Conservation (phyloP, 2,888 invertebrate genomes). For the Cotesia congregata region DNA sequence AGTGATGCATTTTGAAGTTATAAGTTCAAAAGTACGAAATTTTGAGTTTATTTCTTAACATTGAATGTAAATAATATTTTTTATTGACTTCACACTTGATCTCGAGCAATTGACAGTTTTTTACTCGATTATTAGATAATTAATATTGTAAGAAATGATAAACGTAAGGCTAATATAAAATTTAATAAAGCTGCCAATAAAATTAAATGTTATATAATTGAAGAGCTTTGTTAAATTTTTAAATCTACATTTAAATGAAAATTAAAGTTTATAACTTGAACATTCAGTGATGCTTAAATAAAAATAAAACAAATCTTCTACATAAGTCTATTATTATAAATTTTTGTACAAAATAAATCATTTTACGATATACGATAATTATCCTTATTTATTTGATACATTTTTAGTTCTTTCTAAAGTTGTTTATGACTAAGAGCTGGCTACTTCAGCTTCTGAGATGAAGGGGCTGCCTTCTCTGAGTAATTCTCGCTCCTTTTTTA, state of each 20-base stretch:
- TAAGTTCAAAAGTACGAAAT: background rate
- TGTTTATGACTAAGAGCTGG: background rate
- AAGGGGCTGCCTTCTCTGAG: conserved; percentile 70
- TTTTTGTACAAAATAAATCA: background rate
- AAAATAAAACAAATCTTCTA: background rate
- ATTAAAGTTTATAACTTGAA: background rate
- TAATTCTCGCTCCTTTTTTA: conserved; percentile 70
- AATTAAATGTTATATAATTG: background rate
- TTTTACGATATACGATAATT: conserved; percentile 1
- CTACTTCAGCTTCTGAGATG: background rate
- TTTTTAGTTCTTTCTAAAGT: background rate
- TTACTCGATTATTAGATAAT: background rate
- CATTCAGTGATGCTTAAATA: background rate
- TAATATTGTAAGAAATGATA: background rate
- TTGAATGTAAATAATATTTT: background rate
- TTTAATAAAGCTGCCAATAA: background rate
- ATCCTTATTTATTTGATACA: background rate
- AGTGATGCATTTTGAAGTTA: too few species aligned
- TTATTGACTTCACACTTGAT: background rate
- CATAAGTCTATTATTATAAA: background rate
- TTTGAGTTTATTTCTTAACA: background rate
- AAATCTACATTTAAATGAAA: background rate
- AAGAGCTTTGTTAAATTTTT: background rate
- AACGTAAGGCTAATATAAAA: background rate
- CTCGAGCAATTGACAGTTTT: background rate